Conservation (phyloP, 1,140 invertebrate genomes). For the Aleiodes sp. region DNA sequence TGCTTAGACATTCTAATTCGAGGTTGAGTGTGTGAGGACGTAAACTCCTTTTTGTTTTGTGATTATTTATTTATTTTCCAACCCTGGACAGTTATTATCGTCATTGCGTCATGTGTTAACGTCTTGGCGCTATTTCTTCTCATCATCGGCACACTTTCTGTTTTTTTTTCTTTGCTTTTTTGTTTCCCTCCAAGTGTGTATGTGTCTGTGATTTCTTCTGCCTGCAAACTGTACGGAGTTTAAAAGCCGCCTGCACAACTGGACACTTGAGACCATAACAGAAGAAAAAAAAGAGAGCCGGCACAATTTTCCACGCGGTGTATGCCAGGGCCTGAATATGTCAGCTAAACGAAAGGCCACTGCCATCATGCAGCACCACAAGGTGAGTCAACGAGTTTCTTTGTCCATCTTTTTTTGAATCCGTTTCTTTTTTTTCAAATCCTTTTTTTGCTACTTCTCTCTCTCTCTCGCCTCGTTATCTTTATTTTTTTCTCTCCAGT, state of each 20-base stretch:
- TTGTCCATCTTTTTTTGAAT: constrained; percentile 18
- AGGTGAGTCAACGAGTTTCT: constrained; percentile 61
- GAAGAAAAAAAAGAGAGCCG: constrained; percentile 6
- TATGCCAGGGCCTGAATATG: constrained; percentile 60
- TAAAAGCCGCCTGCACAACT: not conserved
- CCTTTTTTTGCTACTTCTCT: constrained; percentile 34
- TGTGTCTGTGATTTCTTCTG: not conserved
- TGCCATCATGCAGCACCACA: constrained; percentile 71
- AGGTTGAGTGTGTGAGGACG: not conserved
- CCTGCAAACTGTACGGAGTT: not conserved
- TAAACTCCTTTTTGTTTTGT: not conserved
- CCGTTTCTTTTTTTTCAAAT: constrained; percentile 24
- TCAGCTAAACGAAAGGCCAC: constrained; percentile 71
- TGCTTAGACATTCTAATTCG: not conserved
- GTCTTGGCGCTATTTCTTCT: constrained; percentile 36
- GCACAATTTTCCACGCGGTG: constrained; percentile 34
- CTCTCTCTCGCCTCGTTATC: not conserved
- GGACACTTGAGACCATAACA: not conserved
- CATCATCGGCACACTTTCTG: constrained; percentile 39
- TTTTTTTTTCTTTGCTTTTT: constrained; percentile 1
- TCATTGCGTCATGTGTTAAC: constrained; percentile 48
- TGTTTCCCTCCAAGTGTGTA: not conserved
- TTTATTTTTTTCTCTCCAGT: not conserved
- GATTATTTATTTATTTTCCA: not conserved
- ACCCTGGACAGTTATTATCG: constrained; percentile 29